These are phyloP conservation scores for Strix occidentalis DNA, from an alignment of 2,797 vertebrate species.

Conservation along the genomic window DNA sequence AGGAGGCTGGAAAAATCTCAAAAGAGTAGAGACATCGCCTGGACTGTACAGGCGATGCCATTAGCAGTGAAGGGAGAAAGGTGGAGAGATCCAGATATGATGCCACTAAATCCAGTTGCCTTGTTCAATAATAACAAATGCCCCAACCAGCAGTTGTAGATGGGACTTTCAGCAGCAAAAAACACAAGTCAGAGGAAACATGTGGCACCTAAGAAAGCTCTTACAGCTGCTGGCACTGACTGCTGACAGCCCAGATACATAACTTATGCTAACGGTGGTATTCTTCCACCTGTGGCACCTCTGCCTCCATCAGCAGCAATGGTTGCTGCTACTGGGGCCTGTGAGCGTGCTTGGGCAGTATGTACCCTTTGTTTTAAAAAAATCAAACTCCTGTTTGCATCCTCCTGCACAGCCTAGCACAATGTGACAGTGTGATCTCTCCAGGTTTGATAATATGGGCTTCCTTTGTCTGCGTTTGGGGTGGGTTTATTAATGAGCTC, in stretches of 20 bases:
- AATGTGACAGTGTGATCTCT: neutral
- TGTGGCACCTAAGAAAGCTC: neutral
- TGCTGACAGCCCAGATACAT: neutral
- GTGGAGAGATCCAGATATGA: neutral
- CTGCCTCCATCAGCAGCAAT: neutral
- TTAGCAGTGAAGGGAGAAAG: neutral
- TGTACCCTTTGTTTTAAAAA: neutral
- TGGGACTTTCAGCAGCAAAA: neutral
- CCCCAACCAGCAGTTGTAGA: neutral
- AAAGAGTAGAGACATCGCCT: neutral
- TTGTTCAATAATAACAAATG: neutral
- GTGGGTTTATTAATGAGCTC: neutral
- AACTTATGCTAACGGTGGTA: neutral
- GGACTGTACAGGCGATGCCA: neutral
- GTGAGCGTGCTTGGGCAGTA: neutral
- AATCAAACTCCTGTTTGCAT: neutral
- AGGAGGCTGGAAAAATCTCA: neutral
- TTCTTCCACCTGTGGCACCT: neutral
- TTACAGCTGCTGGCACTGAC: neutral
- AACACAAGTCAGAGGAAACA: neutral
- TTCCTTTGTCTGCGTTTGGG: neutral
- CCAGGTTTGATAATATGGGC: neutral
- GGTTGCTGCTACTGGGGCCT: neutral
- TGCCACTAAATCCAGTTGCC: neutral
- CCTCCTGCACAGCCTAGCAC: neutral